Conservation (phyloP, 2,113 vertebrate genomes). For the Pelmatolapia mariae region DNA sequence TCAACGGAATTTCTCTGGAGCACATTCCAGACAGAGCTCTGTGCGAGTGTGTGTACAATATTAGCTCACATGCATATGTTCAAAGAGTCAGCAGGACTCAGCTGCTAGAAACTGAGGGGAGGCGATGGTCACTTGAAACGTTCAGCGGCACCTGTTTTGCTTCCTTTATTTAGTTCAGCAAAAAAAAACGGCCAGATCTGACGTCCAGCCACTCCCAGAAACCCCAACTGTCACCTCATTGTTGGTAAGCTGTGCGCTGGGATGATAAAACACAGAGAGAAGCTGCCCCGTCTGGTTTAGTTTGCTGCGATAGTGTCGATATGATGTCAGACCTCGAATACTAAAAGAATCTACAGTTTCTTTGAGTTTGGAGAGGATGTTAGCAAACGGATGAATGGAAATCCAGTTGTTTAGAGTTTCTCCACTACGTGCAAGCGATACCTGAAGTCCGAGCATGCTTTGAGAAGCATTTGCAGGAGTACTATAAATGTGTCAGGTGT, state of each 20-base stretch:
- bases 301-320: neutral
- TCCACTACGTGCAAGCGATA: neutral
- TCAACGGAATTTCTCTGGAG: neutral
- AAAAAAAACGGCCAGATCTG: neutral
- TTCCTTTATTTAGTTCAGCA: constrained; percentile 2
- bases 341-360: neutral
- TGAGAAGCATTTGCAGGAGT: neutral
- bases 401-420: neutral
- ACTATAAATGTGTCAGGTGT: neutral
- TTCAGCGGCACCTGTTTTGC: constrained; percentile 26
- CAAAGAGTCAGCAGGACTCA: neutral
- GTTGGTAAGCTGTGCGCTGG: neutral
- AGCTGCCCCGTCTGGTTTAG: neutral
- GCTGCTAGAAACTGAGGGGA: neutral
- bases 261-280: neutral
- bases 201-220: neutral
- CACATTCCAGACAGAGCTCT: neutral
- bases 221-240: neutral
- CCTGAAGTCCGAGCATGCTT: neutral
- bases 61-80: neutral
- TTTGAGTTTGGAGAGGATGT: neutral
- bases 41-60: neutral
- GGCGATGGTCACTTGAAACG: neutral
- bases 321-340: neutral
- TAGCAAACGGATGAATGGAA: neutral